These are phyloP conservation scores for Neotoma lepida DNA, from an alignment of 2,113 vertebrate species.

Conservation along the genomic window DNA sequence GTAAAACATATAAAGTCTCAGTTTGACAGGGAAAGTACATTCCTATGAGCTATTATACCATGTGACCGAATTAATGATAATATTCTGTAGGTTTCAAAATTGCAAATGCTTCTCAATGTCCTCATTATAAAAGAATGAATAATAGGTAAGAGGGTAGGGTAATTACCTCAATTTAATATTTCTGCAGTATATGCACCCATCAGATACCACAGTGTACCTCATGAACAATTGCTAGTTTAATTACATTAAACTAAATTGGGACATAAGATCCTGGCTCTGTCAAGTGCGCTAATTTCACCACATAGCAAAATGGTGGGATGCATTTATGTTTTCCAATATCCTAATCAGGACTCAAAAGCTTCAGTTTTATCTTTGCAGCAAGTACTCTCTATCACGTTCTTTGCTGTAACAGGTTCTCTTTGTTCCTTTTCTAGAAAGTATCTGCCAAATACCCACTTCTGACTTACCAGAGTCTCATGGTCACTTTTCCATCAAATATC, in stretches of 20 bases:
- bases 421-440: slow-evolving; percentile 10
- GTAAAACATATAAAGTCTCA: neutral
- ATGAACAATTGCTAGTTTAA: neutral
- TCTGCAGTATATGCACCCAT: neutral
- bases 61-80: neutral
- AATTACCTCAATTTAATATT: neutral
- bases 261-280: neutral
- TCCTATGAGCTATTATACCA: neutral
- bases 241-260: neutral
- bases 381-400: neutral
- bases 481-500: neutral
- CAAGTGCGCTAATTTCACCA: neutral
- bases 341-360: slow-evolving; percentile 21
- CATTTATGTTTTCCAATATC: neutral
- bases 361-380: neutral
- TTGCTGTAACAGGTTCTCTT: neutral
- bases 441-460: neutral
- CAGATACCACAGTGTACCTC: neutral
- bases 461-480: neutral
- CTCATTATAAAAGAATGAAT: neutral
- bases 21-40: neutral
- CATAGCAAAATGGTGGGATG: accelerated
- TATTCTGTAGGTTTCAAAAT: neutral
- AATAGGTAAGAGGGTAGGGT: neutral
- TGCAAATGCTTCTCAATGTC: neutral